Conservation (phyloP, 1,140 invertebrate species). For the Geopemphigus sp. region DNA sequence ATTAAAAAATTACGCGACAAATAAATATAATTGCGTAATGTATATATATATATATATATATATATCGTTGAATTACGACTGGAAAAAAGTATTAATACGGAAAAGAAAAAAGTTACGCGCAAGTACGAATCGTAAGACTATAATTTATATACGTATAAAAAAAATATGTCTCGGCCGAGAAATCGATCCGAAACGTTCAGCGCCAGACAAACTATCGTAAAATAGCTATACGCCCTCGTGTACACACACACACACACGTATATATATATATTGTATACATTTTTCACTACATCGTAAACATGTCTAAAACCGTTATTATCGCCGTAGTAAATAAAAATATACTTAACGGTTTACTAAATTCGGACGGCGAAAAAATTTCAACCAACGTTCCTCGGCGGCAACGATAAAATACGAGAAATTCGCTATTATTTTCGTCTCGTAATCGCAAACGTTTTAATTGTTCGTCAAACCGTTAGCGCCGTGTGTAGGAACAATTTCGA, state of each 20-base stretch:
- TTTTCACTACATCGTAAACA: background rate
- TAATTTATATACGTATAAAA: background rate
- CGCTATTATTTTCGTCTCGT: too few species aligned
- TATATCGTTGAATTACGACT: background rate
- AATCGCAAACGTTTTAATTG: too few species aligned
- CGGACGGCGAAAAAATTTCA: background rate
- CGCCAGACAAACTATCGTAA: slow-evolving; percentile 5
- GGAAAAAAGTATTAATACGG: background rate
- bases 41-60: too few species aligned
- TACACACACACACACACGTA: too few species aligned
- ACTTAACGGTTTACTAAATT: slow-evolving; percentile 9
- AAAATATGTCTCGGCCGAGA: background rate
- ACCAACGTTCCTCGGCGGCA: background rate
- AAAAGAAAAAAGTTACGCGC: background rate
- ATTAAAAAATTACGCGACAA: too few species aligned
- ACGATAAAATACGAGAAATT: too few species aligned
- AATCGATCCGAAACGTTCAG: slow-evolving; percentile 18
- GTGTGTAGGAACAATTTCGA: too few species aligned
- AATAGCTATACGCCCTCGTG: background rate
- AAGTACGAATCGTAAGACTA: background rate
- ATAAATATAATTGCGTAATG: too few species aligned
- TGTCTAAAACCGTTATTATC: background rate
- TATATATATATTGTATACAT: background rate
- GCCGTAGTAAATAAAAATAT: background rate
- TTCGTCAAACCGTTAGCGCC: too few species aligned